Evolutionary conservation across 1,140 invertebrate genomes (phyloP).

Genomic region (Caenorhabditis elegans): DNA sequence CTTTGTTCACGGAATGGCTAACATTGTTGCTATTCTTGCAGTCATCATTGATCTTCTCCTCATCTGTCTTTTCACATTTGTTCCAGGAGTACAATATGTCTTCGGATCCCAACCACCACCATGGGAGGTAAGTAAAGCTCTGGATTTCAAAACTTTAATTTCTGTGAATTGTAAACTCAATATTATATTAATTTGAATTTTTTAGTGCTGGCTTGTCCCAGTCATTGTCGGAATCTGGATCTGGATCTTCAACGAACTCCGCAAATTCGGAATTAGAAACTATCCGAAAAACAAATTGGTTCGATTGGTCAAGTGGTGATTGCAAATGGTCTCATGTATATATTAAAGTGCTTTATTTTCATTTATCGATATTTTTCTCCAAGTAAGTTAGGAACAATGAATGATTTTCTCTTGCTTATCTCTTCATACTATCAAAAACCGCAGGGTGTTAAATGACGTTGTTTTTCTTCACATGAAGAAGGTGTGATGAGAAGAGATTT

Average conservation of each 20-base stretch:
- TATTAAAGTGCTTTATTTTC: slow-evolving; percentile 17
- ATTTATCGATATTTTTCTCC: neutral
- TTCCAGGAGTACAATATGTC: slow-evolving; percentile 46
- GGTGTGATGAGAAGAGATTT: neutral
- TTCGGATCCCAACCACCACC: slow-evolving; percentile 47
- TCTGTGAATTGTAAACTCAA: neutral
- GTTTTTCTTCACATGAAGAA: neutral
- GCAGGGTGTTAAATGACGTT: neutral
- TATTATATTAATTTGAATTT: neutral
- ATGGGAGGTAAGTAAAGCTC: slow-evolving; percentile 29
- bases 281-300: slow-evolving; percentile 42
- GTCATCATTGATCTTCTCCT: slow-evolving; percentile 49
- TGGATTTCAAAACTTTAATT: neutral
- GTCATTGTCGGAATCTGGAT: slow-evolving; percentile 44
- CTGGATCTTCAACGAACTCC: slow-evolving; percentile 49
- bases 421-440: too few species aligned
- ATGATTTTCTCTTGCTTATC: neutral
- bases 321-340: slow-evolving; percentile 3
- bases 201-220: slow-evolving; percentile 43
- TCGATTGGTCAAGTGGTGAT: slow-evolving; percentile 45
- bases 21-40: slow-evolving; percentile 42
- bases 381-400: neutral
- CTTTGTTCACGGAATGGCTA: slow-evolving; percentile 46
- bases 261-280: slow-evolving; percentile 44
- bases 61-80: slow-evolving; percentile 45